These are phyloP conservation scores for Motacilla tschutschensis DNA, from an alignment of 2,113 vertebrate genomes.

Conservation along the genomic window DNA sequence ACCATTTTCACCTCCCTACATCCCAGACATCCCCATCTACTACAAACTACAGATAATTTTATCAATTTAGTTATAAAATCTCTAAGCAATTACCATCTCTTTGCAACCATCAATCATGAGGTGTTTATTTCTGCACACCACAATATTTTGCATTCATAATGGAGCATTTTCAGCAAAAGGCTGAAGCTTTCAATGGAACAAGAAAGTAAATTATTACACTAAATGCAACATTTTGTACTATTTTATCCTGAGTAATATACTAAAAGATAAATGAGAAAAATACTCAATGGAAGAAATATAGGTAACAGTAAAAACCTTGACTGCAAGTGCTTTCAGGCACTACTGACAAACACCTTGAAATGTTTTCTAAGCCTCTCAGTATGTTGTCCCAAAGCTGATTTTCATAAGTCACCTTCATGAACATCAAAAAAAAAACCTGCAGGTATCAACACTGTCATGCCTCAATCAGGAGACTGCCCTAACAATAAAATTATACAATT, in stretches of 20 bases:
- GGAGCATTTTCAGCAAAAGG: background rate
- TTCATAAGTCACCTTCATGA: background rate
- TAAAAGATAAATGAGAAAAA: background rate
- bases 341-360: background rate
- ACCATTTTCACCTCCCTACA: background rate
- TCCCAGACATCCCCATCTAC: background rate
- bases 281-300: background rate
- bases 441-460: background rate
- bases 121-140: background rate
- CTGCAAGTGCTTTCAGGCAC: background rate
- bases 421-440: background rate
- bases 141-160: background rate
- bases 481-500: background rate
- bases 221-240: background rate
- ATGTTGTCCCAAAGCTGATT: background rate
- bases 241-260: background rate
- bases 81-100: background rate
- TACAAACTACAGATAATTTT: background rate
- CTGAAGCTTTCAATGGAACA: background rate
- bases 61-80: background rate
- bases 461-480: background rate
- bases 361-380: background rate
- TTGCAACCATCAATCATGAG: background rate
- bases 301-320: background rate
- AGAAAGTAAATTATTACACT: background rate